Evolutionary conservation across 2,113 vertebrate genomes (phyloP).

Genomic region (Onychorhynchus coronatus): DNA sequence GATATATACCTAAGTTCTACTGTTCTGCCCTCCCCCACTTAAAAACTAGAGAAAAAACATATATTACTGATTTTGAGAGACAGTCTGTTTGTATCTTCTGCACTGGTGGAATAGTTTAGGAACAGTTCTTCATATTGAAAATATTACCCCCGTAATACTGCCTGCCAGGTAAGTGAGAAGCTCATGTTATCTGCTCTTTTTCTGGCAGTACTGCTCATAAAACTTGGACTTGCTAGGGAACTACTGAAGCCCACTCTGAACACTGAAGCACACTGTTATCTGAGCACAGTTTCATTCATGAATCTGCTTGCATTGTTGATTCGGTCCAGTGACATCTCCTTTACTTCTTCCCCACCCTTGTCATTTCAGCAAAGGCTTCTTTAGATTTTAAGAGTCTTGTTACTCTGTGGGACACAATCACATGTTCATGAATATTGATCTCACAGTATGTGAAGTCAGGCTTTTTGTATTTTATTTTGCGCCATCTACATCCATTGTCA

Average conservation of each 20-base stretch:
- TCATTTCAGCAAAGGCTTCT: background rate
- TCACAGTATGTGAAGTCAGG: background rate
- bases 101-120: background rate
- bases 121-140: slow-evolving; percentile 35
- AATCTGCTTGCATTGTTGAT: background rate
- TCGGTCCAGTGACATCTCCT: background rate
- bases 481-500: background rate
- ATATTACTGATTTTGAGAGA: background rate
- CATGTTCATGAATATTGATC: background rate
- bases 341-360: background rate
- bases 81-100: background rate
- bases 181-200: background rate
- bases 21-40: background rate
- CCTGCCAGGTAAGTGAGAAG: background rate
- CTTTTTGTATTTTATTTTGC: background rate
- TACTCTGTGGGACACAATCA: background rate
- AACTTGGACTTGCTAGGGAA: background rate
- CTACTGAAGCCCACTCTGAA: background rate
- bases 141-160: slow-evolving; percentile 3
- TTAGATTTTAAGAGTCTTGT: background rate
- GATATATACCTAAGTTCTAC: background rate
- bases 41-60: background rate
- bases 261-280: background rate
- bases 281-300: background rate
- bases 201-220: background rate